Base-by-base conservation (phyloP, 1,140 invertebrate genomes). In the Globodera rostochiensis region DNA sequence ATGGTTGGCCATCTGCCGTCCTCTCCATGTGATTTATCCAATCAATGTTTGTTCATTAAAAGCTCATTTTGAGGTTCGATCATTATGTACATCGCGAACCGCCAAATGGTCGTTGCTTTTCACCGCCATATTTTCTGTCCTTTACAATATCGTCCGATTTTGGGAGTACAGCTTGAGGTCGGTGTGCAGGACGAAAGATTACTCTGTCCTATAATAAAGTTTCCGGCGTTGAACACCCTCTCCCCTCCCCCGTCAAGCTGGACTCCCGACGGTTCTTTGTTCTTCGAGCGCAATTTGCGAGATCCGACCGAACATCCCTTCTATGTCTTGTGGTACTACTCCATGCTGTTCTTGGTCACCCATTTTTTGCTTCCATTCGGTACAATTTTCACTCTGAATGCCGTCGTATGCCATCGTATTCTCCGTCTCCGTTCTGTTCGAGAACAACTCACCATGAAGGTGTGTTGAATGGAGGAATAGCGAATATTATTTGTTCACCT, bases 321-420 rank as follows among this genome's bases (percentile, higher is more conserved):
- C 25, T 86, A 86, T 75, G 77, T 87, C 57, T 9, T 89, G 53
- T 82, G 85, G 47, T 88, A 88, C 73, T 88, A 84, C 67, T 88
- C 87, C 21, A 76, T 84, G 64, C 71, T 84, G 19, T 88, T 87
- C 70, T 74, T 88, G 7, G 67, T 88, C 46, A 89, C 88, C 15
- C 87, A 88, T 64, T 88, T 88, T 69, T n/a, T 89, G 19, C 73
- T 88, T 75, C 87, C 87, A 6, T 88, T 88, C 66, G 80, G 81
- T 13, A 53, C 86, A 7, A 84, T 88, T 66, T 81, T 89, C 36
- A 60, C 87, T 21, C 49, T 87, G 50, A 88, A 88, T 81, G 85
- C 81, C 21, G 80, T 88, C 82, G 85, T 88, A 3, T 83, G 79
- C 53, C 74, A 82, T n/a, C 77, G 81, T 4, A 88, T 88, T 74